Percentiles rank a stretch among this genome's conserved stretches.
phyloP scores from a whole-genome alignment of 2,797 vertebrate species.

The Prionace glauca region DNA sequence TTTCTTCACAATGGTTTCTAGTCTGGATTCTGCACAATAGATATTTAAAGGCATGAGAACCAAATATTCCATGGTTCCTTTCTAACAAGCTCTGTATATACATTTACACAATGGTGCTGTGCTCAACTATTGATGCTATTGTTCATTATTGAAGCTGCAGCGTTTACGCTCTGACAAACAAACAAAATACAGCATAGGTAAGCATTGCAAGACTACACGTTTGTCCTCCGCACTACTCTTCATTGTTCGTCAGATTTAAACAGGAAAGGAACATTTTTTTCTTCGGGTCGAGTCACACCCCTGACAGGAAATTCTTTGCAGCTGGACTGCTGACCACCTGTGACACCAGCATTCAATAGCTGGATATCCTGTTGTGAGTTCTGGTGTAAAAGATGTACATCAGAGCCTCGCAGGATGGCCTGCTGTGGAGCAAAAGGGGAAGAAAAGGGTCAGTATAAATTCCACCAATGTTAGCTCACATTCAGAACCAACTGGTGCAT shows the following conservation, averaged over 20 bases:
- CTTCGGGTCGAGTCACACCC: constrained; percentile 62
- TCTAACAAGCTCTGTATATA: neutral
- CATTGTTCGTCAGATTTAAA: constrained; percentile 52
- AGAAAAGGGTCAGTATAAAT: neutral
- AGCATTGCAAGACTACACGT: neutral
- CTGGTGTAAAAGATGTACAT: constrained; percentile 45
- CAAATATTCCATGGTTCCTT: neutral
- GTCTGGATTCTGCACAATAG: neutral
- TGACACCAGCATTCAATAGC: constrained; percentile 73
- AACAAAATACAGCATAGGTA: neutral
- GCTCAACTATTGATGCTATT: neutral
- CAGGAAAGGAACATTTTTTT: constrained; percentile 68
- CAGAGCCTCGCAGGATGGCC: constrained; percentile 52
- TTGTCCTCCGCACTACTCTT: neutral
- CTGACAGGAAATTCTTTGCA: constrained; percentile 66
- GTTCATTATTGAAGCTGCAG: neutral
- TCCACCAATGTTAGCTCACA: neutral
- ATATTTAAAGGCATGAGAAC: neutral
- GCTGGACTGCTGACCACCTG: constrained; percentile 66
- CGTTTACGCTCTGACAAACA: neutral
- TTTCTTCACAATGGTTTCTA: neutral
- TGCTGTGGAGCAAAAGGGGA: constrained; percentile 52
- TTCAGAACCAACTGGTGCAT: neutral
- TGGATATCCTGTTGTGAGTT: constrained; percentile 78
- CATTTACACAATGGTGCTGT: neutral